A percentile compares a stretch with the other conserved stretches of the same genome.
Evolutionary conservation across 2,888 invertebrate genomes (phyloP).

Genomic region (Drosophila mulleri): DNA sequence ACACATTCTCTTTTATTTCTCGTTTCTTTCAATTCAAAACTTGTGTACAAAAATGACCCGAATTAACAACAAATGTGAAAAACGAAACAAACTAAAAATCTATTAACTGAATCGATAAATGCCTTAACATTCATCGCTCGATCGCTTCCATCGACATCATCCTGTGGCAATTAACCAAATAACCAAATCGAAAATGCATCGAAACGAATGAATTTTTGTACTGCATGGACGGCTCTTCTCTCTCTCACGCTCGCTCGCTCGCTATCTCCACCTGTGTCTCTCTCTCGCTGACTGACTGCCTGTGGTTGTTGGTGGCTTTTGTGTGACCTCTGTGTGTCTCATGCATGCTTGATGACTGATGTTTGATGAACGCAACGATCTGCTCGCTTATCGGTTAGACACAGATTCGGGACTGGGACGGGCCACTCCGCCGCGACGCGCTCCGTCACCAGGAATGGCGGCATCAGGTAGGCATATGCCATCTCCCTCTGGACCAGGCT

Average conservation of each 20-base stretch:
- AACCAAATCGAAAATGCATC: constrained; percentile 29
- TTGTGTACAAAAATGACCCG: constrained; percentile 45
- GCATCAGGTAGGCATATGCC: constrained; percentile 90
- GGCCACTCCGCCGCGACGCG: constrained; percentile 94
- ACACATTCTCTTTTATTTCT: constrained; percentile 79
- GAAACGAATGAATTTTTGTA: constrained; percentile 26
- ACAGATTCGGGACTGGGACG: constrained; percentile 94
- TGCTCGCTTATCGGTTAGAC: constrained; percentile 85
- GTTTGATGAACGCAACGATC: constrained; percentile 50
- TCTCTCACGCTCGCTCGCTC: constrained; percentile 10
- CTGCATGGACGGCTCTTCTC: constrained; percentile 53
- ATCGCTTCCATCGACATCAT: constrained; percentile 49
- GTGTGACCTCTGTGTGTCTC: constrained; percentile 26
- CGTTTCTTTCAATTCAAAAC: constrained; percentile 69
- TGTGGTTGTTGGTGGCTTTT: constrained; percentile 41
- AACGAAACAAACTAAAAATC: constrained; percentile 35
- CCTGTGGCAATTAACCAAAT: constrained; percentile 44
- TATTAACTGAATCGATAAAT: constrained; percentile 47
- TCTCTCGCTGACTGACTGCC: constrained; percentile 21
- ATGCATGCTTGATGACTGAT: constrained; percentile 53
- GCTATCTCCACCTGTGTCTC: constrained; percentile 7
- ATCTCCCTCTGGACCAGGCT: constrained; percentile 94
- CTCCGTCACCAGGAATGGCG: constrained; percentile 93
- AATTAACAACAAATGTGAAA: constrained; percentile 56
- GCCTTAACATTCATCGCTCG: constrained; percentile 54